Evolutionary conservation across 2,888 invertebrate genomes (phyloP).

Genomic region (Zele albiditarsus): DNA sequence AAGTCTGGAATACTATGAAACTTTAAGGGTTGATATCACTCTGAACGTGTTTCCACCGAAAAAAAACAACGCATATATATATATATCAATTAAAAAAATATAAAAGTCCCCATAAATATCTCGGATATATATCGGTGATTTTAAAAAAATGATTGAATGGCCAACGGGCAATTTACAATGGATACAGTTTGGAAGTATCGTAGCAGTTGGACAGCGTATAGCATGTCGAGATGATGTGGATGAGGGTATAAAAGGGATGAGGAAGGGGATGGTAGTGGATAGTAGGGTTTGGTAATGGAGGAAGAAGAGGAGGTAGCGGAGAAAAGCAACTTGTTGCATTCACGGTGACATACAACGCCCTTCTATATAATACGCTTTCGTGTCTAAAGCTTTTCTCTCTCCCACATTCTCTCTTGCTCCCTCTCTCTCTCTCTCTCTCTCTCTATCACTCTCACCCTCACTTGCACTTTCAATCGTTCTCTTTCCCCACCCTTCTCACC

Average conservation of each 20-base stretch:
- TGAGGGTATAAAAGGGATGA: not conserved
- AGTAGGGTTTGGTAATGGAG: not conserved
- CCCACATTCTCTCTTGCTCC: not conserved
- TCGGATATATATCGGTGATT: constrained; percentile 47
- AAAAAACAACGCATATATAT: no score
- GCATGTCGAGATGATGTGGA: constrained; percentile 4
- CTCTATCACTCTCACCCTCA: constrained; percentile 1
- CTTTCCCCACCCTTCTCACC: not conserved
- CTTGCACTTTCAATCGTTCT: not conserved
- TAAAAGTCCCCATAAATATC: constrained; percentile 5
- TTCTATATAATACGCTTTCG: constrained; percentile 53
- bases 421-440: not conserved
- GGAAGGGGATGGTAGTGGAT: not conserved
- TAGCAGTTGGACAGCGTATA: constrained; percentile 5
- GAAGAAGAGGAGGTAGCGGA: constrained; percentile 37
- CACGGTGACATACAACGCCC: constrained; percentile 65
- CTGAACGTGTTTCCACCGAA: no score
- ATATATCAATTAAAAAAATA: no score
- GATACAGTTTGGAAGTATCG: not conserved
- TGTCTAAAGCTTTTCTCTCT: constrained; percentile 49
- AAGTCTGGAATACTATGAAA: no score
- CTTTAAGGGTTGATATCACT: no score
- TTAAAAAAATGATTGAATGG: constrained; percentile 66
- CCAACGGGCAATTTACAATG: constrained; percentile 25
- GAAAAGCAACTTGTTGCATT: constrained; percentile 67